These are phyloP conservation scores for Panurus biarmicus DNA, from an alignment of 2,113 vertebrate species.

Conservation along the genomic window DNA sequence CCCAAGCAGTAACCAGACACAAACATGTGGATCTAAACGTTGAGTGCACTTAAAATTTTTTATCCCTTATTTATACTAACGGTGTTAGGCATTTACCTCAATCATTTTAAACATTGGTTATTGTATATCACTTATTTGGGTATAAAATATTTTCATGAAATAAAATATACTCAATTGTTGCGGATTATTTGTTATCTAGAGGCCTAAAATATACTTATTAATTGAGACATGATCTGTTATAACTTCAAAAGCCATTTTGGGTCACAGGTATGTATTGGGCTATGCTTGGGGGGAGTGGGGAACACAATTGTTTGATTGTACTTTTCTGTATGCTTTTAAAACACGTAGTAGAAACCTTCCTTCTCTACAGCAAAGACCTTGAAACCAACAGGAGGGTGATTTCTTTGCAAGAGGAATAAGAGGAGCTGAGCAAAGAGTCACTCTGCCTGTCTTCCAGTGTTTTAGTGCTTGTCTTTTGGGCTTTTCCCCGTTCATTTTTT, in stretches of 20 bases:
- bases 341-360: not conserved
- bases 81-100: constrained; percentile 40
- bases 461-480: not conserved
- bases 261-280: not conserved
- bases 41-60: constrained; percentile 3
- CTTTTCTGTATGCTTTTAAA: not conserved
- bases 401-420: not conserved
- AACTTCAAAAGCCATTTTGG: not conserved
- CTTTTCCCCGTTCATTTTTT: not conserved
- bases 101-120: constrained; percentile 23
- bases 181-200: not conserved
- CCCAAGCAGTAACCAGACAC: not conserved
- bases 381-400: not conserved
- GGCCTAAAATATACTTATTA: not conserved
- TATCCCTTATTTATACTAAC: constrained; percentile 54
- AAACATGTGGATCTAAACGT: not conserved
- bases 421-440: not conserved
- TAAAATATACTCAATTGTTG: constrained; percentile 22
- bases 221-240: not conserved
- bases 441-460: fast-evolving
- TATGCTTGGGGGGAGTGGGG: not conserved
- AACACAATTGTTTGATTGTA: not conserved
- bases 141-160: constrained; percentile 40
- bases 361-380: not conserved
- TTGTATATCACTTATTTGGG: constrained; percentile 33